A percentile compares a stretch with the other conserved stretches of the same genome.
phyloP scores from a whole-genome alignment of 2,113 vertebrate species.

The Acanthochromis polyacanthus region DNA sequence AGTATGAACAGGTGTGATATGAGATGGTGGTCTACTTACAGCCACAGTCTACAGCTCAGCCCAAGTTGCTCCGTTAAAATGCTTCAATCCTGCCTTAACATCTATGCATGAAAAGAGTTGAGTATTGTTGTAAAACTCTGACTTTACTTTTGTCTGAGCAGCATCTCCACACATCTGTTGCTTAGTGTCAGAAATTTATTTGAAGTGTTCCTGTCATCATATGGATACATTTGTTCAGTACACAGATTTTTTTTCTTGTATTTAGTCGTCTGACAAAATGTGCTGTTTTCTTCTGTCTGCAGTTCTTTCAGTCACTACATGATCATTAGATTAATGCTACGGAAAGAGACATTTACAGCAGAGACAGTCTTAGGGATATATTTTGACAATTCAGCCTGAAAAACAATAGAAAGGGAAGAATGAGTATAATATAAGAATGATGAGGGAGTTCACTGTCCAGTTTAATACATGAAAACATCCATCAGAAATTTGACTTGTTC shows the following conservation, averaged over 20 bases:
- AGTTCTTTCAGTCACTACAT: neutral
- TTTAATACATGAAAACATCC: too few relatives aligned
- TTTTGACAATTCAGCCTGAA: constrained; percentile 1
- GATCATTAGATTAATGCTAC: neutral
- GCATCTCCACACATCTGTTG: too few relatives aligned
- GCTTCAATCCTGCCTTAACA: constrained; percentile 43
- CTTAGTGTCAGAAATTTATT: too few relatives aligned
- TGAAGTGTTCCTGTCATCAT: too few relatives aligned
- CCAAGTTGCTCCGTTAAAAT: neutral
- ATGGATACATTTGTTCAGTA: too few relatives aligned
- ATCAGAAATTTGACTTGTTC: too few relatives aligned
- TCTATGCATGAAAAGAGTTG: constrained; percentile 54
- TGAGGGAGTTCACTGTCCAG: too few relatives aligned
- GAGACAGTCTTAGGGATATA: neutral
- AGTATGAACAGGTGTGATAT: too few relatives aligned
- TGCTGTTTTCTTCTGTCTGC: too few relatives aligned
- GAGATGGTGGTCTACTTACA: too few relatives aligned
- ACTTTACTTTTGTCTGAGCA: neutral
- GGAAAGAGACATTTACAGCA: constrained; percentile 3
- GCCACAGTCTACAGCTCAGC: neutral
- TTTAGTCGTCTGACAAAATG: too few relatives aligned
- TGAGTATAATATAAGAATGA: neutral
- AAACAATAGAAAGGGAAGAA: constrained; percentile 20
- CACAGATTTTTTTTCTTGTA: too few relatives aligned
- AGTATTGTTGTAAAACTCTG: constrained; percentile 40